Evolutionary conservation across 2,797 vertebrate genomes (phyloP).

Genomic region (Enteromius unitaeniatus): DNA sequence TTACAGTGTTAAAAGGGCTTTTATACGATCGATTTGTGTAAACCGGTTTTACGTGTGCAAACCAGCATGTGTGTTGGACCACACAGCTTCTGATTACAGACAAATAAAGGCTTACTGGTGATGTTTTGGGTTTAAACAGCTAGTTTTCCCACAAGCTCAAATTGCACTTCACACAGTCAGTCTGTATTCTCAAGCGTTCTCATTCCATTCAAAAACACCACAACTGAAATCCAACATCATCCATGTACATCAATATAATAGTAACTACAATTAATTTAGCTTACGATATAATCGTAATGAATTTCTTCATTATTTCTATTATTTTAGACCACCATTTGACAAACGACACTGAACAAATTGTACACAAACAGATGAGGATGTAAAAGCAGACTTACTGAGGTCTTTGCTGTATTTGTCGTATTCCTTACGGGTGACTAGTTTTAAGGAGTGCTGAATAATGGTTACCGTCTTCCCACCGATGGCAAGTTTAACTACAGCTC

Average conservation of each 20-base stretch:
- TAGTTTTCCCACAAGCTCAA: conserved; percentile 50
- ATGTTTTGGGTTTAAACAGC: conserved; percentile 58
- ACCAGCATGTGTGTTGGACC: conserved; percentile 2
- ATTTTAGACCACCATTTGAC: background rate
- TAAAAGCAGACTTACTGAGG: conserved; percentile 78
- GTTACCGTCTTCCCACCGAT: conserved; percentile 78
- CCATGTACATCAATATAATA: background rate
- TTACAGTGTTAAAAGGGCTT: background rate
- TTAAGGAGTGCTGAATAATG: conserved; percentile 83
- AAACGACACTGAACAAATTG: background rate
- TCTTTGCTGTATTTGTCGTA: conserved; percentile 83
- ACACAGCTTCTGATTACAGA: conserved; percentile 28
- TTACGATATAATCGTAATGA: background rate
- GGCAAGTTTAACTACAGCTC: conserved; percentile 85
- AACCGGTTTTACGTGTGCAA: background rate
- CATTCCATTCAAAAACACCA: background rate
- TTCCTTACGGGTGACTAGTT: conserved; percentile 81
- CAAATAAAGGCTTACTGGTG: conserved; percentile 31
- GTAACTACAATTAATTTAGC: too few species aligned
- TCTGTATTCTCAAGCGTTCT: background rate
- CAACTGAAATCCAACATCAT: background rate
- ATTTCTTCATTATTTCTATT: conserved; percentile 2
- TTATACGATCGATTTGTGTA: background rate
- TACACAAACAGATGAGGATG: background rate
- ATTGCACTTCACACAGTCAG: conserved; percentile 18